phyloP scores from a whole-genome alignment of 2,113 vertebrate species.

The Albula glossodonta region DNA sequence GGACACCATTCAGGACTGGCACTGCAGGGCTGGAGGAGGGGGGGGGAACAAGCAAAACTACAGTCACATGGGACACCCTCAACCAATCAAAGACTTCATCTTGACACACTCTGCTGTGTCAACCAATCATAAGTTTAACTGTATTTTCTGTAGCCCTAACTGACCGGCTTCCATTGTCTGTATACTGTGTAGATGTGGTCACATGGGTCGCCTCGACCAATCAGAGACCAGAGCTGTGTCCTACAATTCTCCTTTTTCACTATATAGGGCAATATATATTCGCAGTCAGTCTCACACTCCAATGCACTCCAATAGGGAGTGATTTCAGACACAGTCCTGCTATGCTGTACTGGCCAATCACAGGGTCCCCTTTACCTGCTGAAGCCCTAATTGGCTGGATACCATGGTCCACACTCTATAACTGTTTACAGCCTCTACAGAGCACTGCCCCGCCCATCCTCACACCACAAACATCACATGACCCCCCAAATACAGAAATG shows the following conservation, averaged over 20 bases:
- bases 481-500: background rate
- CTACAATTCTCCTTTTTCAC: too few species aligned
- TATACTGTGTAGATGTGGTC: background rate
- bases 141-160: background rate
- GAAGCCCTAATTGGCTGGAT: too few species aligned
- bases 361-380: background rate
- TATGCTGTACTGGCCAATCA: background rate
- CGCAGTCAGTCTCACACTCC: too few species aligned
- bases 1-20: conserved; percentile 81
- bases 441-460: background rate
- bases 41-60: background rate
- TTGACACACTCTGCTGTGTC: too few species aligned
- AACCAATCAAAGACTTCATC: background rate
- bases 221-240: background rate
- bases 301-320: too few species aligned
- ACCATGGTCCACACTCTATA: too few species aligned
- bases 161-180: background rate
- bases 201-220: background rate
- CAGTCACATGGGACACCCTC: background rate
- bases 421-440: too few species aligned
- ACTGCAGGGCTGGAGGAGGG: conserved; percentile 60
- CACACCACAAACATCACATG: background rate
- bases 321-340: too few species aligned
- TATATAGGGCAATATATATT: too few species aligned
- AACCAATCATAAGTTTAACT: background rate